Evolutionary conservation across 2,888 invertebrate genomes (phyloP).

Genomic region (Geotrupes spiniger): DNA sequence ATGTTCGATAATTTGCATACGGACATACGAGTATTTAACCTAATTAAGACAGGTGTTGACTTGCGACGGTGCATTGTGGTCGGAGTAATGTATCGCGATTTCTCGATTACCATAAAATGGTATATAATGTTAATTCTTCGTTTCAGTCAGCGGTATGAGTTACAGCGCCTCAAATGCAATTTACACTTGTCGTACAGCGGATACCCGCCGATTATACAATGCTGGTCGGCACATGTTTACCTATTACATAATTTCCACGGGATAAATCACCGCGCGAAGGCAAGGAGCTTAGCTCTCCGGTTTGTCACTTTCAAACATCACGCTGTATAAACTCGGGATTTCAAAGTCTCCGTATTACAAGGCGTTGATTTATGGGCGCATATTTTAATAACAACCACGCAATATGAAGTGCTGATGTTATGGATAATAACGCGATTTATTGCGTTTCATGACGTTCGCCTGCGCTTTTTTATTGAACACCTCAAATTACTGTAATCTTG

Average conservation of each 20-base stretch:
- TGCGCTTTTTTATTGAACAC: background rate
- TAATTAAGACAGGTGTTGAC: slow-evolving; percentile 23
- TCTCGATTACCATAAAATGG: slow-evolving; percentile 23
- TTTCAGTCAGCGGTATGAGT: slow-evolving; percentile 33
- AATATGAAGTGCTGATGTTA: slow-evolving; percentile 29
- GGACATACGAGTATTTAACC: slow-evolving; percentile 16
- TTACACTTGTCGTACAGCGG: slow-evolving; percentile 39
- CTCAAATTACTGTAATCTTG: slow-evolving; percentile 4
- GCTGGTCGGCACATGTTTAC: slow-evolving; percentile 30
- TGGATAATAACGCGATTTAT: slow-evolving; percentile 20
- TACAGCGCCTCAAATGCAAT: slow-evolving; percentile 34
- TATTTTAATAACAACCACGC: slow-evolving; percentile 25
- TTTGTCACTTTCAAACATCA: slow-evolving; percentile 7
- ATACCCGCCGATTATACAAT: slow-evolving; percentile 34
- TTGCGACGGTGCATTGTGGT: slow-evolving; percentile 20
- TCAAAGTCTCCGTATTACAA: background rate
- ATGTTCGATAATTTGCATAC: slow-evolving; percentile 8
- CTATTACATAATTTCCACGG: slow-evolving; percentile 33
- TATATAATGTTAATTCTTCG: slow-evolving; percentile 2
- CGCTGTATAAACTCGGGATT: too few relatives aligned
- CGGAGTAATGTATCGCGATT: slow-evolving; percentile 21
- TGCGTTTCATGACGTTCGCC: background rate
- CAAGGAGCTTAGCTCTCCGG: slow-evolving; percentile 19
- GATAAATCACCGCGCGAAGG: slow-evolving; percentile 30
- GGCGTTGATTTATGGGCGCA: slow-evolving; percentile 24